Base-by-base conservation (phyloP, 2,797 vertebrate genomes). In the Tragelaphus oryx region DNA sequence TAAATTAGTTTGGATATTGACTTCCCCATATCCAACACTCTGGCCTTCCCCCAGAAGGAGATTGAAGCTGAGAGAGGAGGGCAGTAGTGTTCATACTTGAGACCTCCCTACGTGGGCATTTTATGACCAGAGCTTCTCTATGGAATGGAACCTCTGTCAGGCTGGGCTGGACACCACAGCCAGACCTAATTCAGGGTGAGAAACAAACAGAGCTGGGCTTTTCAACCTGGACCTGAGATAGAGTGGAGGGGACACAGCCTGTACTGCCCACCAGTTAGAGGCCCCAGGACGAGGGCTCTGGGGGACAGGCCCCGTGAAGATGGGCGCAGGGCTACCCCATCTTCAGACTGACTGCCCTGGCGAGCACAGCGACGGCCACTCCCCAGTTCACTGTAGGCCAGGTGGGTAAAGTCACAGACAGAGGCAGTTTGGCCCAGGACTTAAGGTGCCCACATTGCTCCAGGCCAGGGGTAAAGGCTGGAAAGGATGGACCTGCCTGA, bases 391-490 rank as follows among this genome's bases (percentile, higher is more conserved):
- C 16, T 1, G 0, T 8, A 28, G 55, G 28, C 48, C 28, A 2
- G 6, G 48, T 1, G n/a, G n/a, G 16, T n/a, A 88, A 28, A 13
- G 65, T 12, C 0, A 22, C 6, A 26, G 17, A 41, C 3, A 6
- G 46, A 33, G 22, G 46, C 4, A 3, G 16, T 13, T 0, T 41
- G 46, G 10, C 28, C 55, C 54, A 57, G 33, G 3, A 48, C 65
- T 37, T 3, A 17, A 8, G 30, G 17, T 6, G 37, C 11, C 33
- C 68, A 7, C 46, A 0, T 1, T 4, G 28, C 24, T 7, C 60
- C 16, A 8, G n/a, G 20, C 10, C 16, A 24, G 28, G n/a, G 0
- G 22, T 26, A 3, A 12, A 1, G 71, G n/a, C 46, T 0, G 0
- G 57, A 3, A 18, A 41, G 14, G 24, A 46, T 8, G 33, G 33